A percentile compares a stretch with the other conserved stretches of the same genome.
Evolutionary conservation across 2,797 vertebrate species (phyloP).

Genomic region (Centropyge bicolor): DNA sequence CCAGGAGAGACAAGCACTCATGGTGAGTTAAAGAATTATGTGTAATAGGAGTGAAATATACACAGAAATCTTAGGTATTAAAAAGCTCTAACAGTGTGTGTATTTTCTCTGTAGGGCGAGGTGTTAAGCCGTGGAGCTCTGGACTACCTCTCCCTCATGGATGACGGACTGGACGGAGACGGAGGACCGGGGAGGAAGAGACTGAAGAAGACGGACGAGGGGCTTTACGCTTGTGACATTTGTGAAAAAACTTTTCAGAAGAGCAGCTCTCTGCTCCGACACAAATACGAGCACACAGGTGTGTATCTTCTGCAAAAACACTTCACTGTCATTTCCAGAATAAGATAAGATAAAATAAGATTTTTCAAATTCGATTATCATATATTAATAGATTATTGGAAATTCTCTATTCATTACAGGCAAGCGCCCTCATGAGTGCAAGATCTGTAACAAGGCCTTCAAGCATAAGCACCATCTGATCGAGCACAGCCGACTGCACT

Average conservation of each 20-base stretch:
- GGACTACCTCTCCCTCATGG: conserved; percentile 83
- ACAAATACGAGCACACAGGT: conserved; percentile 92
- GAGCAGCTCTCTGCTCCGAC: conserved; percentile 89
- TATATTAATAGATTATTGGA: not conserved
- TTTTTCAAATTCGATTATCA: no score
- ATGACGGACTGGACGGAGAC: conserved; percentile 82
- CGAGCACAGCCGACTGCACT: conserved; percentile 89
- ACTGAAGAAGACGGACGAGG: conserved; percentile 88
- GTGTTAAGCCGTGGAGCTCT: conserved; percentile 72
- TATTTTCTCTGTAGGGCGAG: conserved; percentile 74
- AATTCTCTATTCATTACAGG: conserved; percentile 72
- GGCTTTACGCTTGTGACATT: conserved; percentile 88
- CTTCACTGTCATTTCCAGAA: conserved; percentile 11
- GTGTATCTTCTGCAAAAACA: conserved; percentile 6
- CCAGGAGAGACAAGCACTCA: conserved; percentile 81
- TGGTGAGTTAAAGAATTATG: conserved; percentile 71
- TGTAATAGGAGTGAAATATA: not conserved
- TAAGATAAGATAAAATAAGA: no score
- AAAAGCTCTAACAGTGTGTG: not conserved
- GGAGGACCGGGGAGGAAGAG: conserved; percentile 80
- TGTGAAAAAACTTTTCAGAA: conserved; percentile 91
- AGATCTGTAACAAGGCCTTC: conserved; percentile 89
- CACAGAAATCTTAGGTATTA: no score
- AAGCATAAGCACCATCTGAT: conserved; percentile 91
- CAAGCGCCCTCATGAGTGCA: conserved; percentile 88